Evolutionary conservation across 2,113 vertebrate genomes (phyloP), one percentile per base, ranked within the genome.

Genomic region (Ailurus styani): DNA sequence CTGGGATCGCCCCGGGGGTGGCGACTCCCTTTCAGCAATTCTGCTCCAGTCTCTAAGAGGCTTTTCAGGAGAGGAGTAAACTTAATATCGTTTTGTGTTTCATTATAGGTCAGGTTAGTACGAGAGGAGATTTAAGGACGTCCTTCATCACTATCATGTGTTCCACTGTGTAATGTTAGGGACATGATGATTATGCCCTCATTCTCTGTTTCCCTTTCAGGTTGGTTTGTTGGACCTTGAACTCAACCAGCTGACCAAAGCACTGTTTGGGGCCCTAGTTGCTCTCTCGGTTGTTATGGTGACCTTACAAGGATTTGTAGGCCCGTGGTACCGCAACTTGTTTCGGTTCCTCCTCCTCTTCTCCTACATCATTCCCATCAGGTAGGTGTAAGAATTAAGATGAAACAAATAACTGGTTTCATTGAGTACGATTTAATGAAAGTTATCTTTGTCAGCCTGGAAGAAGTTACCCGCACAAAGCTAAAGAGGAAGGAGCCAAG

Each of bases 291-390:
- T 99, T 20, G 99, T 99, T 93, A 99, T 99, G 99, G 99, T 99
- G 47, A 99, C 99, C n/a, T 98, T 99, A 94, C 99, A 99, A 95
- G 99, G 99, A 52, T 99, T 99, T 88, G 99, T 99, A 93, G 99
- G 99, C 15, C 99, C 99, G 0, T 99, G 99, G 99, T 99, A 99
- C 98, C 99, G 99, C 85, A 99, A 99, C 98, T 99, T 99, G 68
- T 99, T 99, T 98, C 99, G 99, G 55, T 99, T 99, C 85, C 98
- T 99, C 15, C 99, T 99, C 7, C 99, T 99, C 60, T 99, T 99
- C 98, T 99, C 99, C 50, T 99, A 99, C 98, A 99, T 99, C 98
- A 99, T 99, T 87, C 99, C 99, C 0, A 99, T 99, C 99, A 99
- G 99, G 99, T 99, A 99, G 29, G 98, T 98, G 37, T 94, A 93